These are phyloP conservation scores for Acridotheres tristis DNA, from an alignment of 2,797 vertebrate genomes.

Conservation along the genomic window DNA sequence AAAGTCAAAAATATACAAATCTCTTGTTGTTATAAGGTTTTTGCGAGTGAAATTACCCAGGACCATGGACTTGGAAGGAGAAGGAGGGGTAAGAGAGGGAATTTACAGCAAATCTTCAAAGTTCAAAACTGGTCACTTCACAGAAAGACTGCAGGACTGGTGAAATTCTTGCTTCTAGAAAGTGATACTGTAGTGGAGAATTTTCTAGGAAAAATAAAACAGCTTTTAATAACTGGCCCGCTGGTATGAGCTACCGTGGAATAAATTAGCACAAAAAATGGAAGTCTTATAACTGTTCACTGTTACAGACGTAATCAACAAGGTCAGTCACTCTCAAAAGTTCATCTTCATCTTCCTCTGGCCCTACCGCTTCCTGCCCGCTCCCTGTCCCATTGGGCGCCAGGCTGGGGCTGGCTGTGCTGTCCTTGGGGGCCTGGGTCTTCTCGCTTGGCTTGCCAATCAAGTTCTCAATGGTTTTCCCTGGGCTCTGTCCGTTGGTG, in stretches of 20 bases:
- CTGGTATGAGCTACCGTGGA: constrained; percentile 85
- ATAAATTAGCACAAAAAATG: constrained; percentile 88
- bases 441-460: constrained; percentile 83
- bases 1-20: constrained; percentile 87
- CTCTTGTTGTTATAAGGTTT: constrained; percentile 81
- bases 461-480: constrained; percentile 86
- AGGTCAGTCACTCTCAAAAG: constrained; percentile 94
- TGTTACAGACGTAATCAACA: constrained; percentile 95
- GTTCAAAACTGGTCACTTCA: constrained; percentile 83
- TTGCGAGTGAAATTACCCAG: constrained; percentile 81
- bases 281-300: constrained; percentile 89
- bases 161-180: constrained; percentile 82
- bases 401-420: constrained; percentile 73
- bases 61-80: constrained; percentile 77
- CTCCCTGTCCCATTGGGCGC: constrained; percentile 85
- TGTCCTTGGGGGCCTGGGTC: constrained; percentile 78
- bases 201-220: constrained; percentile 85
- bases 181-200: constrained; percentile 81
- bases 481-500: constrained; percentile 90
- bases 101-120: constrained; percentile 81
- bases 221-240: constrained; percentile 84
- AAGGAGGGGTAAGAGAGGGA: constrained; percentile 62
- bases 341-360: constrained; percentile 93
- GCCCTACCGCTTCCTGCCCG: constrained; percentile 80
- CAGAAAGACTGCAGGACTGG: constrained; percentile 81